phyloP scores from a whole-genome alignment of 2,888 invertebrate genomes.

The Stenodera caucasica region DNA sequence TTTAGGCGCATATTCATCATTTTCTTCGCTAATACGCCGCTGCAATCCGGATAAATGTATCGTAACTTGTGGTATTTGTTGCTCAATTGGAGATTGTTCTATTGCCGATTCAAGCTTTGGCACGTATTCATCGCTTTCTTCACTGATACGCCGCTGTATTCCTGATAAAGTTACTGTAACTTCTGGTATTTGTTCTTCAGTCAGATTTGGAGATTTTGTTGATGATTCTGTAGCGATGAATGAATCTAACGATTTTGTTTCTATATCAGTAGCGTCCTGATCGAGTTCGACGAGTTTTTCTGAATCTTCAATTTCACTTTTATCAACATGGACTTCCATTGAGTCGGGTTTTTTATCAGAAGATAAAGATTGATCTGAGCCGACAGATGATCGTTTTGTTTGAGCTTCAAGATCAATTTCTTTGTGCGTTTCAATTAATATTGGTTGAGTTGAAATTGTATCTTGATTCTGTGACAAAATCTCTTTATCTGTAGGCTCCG shows the following conservation, averaged over 20 bases:
- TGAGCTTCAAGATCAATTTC: constrained; percentile 39
- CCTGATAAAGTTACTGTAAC: constrained; percentile 55
- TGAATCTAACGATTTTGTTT: constrained; percentile 49
- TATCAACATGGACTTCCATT: constrained; percentile 58
- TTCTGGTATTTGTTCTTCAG: constrained; percentile 50
- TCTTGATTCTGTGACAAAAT: constrained; percentile 31
- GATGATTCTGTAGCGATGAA: constrained; percentile 40
- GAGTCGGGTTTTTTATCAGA: constrained; percentile 54
- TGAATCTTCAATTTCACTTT: constrained; percentile 58
- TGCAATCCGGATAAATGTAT: constrained; percentile 55
- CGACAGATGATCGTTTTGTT: constrained; percentile 42
- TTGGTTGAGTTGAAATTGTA: constrained; percentile 33
- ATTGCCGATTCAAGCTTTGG: not conserved
- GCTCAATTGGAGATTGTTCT: too few species aligned
- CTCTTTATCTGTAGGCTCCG: not conserved
- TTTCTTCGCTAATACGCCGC: too few species aligned
- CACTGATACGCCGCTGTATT: constrained; percentile 53
- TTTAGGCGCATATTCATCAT: too few species aligned
- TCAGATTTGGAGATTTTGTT: constrained; percentile 34
- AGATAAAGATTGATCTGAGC: constrained; percentile 48
- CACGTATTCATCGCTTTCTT: constrained; percentile 51
- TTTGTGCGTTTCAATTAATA: constrained; percentile 41
- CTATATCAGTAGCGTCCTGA: constrained; percentile 51
- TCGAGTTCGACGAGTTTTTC: constrained; percentile 57
- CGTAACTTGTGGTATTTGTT: constrained; percentile 35